phyloP scores from a whole-genome alignment of 2,888 invertebrate genomes.

The Agriopis leucophaearia region DNA sequence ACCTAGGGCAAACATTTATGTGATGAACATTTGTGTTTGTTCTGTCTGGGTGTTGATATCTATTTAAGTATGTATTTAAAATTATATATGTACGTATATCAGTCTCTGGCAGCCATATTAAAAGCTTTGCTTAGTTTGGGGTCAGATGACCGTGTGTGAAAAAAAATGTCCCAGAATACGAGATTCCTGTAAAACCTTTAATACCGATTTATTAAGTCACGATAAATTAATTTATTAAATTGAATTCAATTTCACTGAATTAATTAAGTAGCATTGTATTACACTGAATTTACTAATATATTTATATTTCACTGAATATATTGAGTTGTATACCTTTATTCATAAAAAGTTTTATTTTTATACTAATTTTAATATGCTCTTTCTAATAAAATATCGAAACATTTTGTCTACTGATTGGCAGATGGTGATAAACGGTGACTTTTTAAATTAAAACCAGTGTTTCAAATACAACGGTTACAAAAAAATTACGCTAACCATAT shows the following conservation, averaged over 20 bases:
- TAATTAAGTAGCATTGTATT: background rate
- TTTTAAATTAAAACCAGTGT: constrained; percentile 42
- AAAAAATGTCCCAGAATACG: too few species aligned
- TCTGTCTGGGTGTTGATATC: too few species aligned
- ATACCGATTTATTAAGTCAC: background rate
- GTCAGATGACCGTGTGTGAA: too few species aligned
- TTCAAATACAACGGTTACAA: constrained; percentile 11
- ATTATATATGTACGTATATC: too few species aligned
- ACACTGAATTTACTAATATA: too few species aligned
- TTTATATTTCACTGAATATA: background rate
- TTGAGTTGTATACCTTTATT: background rate
- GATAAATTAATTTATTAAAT: too few species aligned
- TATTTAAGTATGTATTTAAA: too few species aligned
- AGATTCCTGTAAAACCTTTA: background rate
- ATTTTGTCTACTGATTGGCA: background rate
- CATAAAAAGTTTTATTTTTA: background rate
- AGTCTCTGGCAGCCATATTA: too few species aligned
- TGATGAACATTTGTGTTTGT: too few species aligned
- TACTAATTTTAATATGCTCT: background rate
- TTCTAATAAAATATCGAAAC: background rate
- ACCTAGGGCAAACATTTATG: too few species aligned
- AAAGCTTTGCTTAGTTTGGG: too few species aligned
- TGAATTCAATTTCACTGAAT: too few species aligned
- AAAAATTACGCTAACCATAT: constrained; percentile 14
- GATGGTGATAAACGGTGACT: constrained; percentile 43